Base-by-base conservation (phyloP, 2,888 invertebrate species). In the Chrysolina americana region DNA sequence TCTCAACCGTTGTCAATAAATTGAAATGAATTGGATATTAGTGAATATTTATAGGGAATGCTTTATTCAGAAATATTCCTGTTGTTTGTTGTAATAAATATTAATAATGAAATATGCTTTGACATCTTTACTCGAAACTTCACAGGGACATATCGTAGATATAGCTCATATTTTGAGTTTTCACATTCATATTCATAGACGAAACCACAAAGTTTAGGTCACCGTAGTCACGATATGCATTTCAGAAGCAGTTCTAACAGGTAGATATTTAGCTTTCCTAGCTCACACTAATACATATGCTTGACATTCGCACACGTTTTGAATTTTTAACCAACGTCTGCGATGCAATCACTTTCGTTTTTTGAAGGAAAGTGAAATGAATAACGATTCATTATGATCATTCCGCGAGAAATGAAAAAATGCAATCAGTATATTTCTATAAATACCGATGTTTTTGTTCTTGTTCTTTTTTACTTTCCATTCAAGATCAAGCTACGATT, bases 261-360 rank as follows among this genome's bases (percentile, higher is more conserved):
- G 36, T 28, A 53, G n/a, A 17, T 28, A 59, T 59, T 59, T n/a
- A 28, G n/a, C 59, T 59, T 59, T 15, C 59, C 59, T 59, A 28
- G n/a, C 59, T 36, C 59, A 59, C 59, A 28, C 59, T 23, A 59
- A 36, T 59, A 28, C 59, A 36, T 59, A 56, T 56, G 15, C 36
- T 65, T 23, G n/a, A 23, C 47, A 41, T 41, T 53, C 68, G 19
- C 36, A 68, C 56, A 48, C 53, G 19, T 19, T 53, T 50, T 17
- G 68, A 68, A 68, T 68, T 53, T 53, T 68, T 10, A 68, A 68
- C 21, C 15, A 11, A 53, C 2, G 53, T 53, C 53, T 53, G 21
- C 53, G 21, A 53, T 21, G 53, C 19, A 53, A 53, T 53, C 68
- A 68, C 68, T 68, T 68, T 68, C 68, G 53, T 68, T 68, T 59